These are phyloP conservation scores for Ivindomyrus marchei DNA, from an alignment of 2,113 vertebrate genomes.

Conservation along the genomic window DNA sequence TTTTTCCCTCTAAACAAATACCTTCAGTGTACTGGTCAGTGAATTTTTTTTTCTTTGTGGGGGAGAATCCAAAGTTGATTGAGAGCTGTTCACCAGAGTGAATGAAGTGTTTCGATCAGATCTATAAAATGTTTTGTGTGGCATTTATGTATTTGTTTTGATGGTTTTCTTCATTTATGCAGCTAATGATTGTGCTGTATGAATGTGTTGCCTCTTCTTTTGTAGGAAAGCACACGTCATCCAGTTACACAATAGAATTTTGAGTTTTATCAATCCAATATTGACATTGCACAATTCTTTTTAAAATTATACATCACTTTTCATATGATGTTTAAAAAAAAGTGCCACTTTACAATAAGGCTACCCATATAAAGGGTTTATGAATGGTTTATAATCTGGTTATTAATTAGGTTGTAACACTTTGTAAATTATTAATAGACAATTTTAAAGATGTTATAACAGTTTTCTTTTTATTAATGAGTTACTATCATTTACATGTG, in stretches of 20 bases:
- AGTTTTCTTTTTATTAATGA: too few species aligned
- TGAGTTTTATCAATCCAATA: not conserved
- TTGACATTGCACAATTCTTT: not conserved
- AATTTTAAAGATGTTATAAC: too few species aligned
- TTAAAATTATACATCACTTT: not conserved
- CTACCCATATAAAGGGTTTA: too few species aligned
- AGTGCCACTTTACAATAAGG: too few species aligned
- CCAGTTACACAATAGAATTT: not conserved
- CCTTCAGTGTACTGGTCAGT: not conserved
- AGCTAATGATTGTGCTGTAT: not conserved
- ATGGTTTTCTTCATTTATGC: not conserved
- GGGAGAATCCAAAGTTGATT: not conserved
- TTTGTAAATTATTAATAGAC: too few species aligned
- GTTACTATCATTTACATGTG: too few species aligned
- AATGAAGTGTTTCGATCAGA: not conserved
- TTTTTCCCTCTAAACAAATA: not conserved
- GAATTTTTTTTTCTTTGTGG: not conserved
- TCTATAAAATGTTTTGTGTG: not conserved
- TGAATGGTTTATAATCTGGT: too few species aligned
- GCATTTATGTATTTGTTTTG: not conserved
- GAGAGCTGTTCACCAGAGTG: not conserved
- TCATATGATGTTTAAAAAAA: not conserved
- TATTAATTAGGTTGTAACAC: too few species aligned
- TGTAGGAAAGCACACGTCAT: not conserved
- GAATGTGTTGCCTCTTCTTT: not conserved